Evolutionary conservation across 2,113 vertebrate genomes (phyloP), one percentile per base, ranked within the genome.

Genomic region (Lamprologus speciosus): DNA sequence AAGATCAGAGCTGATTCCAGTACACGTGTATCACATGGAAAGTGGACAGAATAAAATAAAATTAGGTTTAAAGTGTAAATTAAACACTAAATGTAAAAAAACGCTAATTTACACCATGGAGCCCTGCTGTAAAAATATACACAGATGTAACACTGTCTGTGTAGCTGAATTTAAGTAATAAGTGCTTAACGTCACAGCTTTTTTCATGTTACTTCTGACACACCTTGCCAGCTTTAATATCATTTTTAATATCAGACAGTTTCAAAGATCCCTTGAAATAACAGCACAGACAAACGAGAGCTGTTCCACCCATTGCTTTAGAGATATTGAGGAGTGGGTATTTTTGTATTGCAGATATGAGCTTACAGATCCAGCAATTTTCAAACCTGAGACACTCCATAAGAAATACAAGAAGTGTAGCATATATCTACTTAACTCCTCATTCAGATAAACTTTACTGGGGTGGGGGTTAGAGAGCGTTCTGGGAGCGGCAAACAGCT

Each of bases 351-450:
- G 50, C 21, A 83, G 86, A 90, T 58, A 50, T 19, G 75, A 81
- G 81, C 86, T 82, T 50, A 57, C 37, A 81, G 16, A 87, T 73
- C 19, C 4, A 3, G 16, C 37, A 35, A 82, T 83, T 91, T 70
- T 57, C 70, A 63, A 51, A 82, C 45, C 58, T 75, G 9, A 80
- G 35, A 88, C 80, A 19, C 60, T 81, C 26, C 16, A 14, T 40
- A 12, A 83, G 73, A 89, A 50, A 83, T 26, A 73, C 80, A 47
- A n/a, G 3, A 79, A 80, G 80, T 42, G 17, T 68, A 51, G 82
- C 82, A 47, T 87, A 81, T 57, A 87, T 90, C 79, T 73, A 19
- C 86, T 90, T 87, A 87, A 88, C 63, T 84, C 87, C 40, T 42
- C 80, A 53, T 53, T 85, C 58, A 88, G 85, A 92, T 81, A 93